Conservation (phyloP, 2,797 vertebrate genomes). For the Gymnoscopelus braueri region DNA sequence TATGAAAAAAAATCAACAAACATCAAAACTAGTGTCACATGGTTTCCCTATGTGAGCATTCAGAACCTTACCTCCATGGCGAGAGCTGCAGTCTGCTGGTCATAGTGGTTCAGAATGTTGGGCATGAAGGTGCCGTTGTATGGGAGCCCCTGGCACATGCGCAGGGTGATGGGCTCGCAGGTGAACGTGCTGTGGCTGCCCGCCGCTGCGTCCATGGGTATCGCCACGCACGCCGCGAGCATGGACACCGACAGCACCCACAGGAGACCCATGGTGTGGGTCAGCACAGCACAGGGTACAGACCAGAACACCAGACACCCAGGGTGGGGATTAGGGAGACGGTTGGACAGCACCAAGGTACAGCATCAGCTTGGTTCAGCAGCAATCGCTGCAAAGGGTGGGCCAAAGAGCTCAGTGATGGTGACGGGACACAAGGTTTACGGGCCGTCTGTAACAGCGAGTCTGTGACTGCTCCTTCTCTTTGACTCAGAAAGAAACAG, state of each 20-base stretch:
- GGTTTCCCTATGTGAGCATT: not conserved
- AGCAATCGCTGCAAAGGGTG: not conserved
- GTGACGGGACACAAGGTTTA: not conserved
- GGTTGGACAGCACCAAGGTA: not conserved
- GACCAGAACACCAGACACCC: not conserved
- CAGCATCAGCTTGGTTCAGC: conserved; percentile 31
- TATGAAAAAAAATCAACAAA: not conserved
- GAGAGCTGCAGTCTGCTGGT: conserved; percentile 94
- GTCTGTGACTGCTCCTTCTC: conserved; percentile 20
- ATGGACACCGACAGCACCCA: conserved; percentile 74
- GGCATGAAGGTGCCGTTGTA: conserved; percentile 98
- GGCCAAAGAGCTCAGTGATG: not conserved
- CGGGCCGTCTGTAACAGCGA: conserved; percentile 20
- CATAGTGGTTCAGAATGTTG: conserved; percentile 95
- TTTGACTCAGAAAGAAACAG: conserved; percentile 53
- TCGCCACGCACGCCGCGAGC: conserved; percentile 72
- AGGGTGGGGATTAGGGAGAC: conserved; percentile 17
- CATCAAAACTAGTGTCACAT: not conserved
- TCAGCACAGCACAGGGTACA: not conserved
- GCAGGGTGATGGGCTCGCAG: conserved; percentile 93
- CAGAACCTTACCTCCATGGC: conserved; percentile 93
- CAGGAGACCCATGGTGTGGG: conserved; percentile 70
- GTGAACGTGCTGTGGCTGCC: conserved; percentile 94
- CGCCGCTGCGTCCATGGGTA: conserved; percentile 73
- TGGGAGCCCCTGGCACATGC: conserved; percentile 95